Base-by-base conservation (phyloP, 2,113 vertebrate genomes). In the Archocentrus centrarchus region DNA sequence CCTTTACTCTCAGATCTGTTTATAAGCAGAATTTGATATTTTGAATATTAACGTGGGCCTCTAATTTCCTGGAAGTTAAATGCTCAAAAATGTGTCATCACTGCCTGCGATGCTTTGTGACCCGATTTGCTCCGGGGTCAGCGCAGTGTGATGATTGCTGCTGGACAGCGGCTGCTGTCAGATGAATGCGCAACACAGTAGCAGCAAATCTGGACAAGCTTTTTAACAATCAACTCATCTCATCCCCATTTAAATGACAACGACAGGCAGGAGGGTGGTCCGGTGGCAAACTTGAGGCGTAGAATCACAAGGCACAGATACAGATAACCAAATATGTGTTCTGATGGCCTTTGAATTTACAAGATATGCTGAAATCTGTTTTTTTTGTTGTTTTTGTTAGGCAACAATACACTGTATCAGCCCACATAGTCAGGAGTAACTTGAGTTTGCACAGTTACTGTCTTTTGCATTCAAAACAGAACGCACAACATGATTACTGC, bases 41-140 rank as follows among this genome's bases (percentile, higher is more conserved):
- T 59, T 68, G 41, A 59, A 9, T 73, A 73, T 20, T 82, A 39
- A 50, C 17, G 50, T 37, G 61, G 76, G 77, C 90, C 77, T 88
- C 87, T 76, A 87, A 84, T 88, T 84, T 89, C 84, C 63, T 81
- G 11, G 77, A 81, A 86, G 41, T 20, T 53, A 60, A 79, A n/a
- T 6, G 3, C 18, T 75, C 15, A 22, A 55, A 53, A 59, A 13
- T 0, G 7, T 22, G 6, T 11, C 14, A 53, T 73, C 18, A 57
- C 53, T 79, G 47, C 27, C 27, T 73, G 68, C 6, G 1, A 35
- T 73, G 47, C 32, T 55, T 55, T 18, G 47, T 55, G 47, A 32
- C 47, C 18, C 3, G 3, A 53, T 55, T 57, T 82, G 58, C n/a
- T 81, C 39, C 20, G 53, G 53, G 35, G 35, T 35, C n/a, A 77